Evolutionary conservation across 2,113 vertebrate species (phyloP).

Genomic region (Dipodomys stephensi): DNA sequence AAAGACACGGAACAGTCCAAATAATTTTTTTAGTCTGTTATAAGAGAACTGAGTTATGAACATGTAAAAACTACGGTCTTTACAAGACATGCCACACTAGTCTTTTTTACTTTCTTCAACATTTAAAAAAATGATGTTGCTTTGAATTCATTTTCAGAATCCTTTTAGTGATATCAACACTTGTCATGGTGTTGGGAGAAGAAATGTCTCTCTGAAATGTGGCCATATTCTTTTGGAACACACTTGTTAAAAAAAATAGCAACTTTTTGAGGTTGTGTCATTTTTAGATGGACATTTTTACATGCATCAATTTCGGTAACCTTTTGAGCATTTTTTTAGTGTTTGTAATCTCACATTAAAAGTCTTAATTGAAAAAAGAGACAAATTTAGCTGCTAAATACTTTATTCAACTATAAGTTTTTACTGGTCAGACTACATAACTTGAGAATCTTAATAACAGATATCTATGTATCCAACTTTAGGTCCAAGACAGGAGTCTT

Average conservation of each 20-base stretch:
- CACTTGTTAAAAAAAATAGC: conserved; percentile 80
- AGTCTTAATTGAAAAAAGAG: conserved; percentile 63
- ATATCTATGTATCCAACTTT: conserved; percentile 37
- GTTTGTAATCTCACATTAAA: conserved; percentile 74
- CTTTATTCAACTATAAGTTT: conserved; percentile 59
- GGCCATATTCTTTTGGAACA: conserved; percentile 82
- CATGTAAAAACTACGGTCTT: conserved; percentile 70
- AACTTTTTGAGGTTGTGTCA: conserved; percentile 81
- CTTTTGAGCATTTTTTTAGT: conserved; percentile 75
- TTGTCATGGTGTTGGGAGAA: conserved; percentile 84
- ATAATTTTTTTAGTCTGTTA: conserved; percentile 50
- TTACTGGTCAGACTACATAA: conserved; percentile 26
- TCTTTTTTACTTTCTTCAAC: conserved; percentile 80
- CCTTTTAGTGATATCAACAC: conserved; percentile 85
- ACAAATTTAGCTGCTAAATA: conserved; percentile 58
- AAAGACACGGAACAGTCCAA: not conserved
- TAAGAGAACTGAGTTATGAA: conserved; percentile 57
- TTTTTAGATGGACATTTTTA: conserved; percentile 84
- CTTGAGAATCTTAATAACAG: conserved; percentile 49
- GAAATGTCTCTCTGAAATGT: conserved; percentile 84
- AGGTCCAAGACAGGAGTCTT: not conserved
- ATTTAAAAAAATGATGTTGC: conserved; percentile 83
- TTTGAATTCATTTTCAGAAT: conserved; percentile 85
- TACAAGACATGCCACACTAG: conserved; percentile 66
- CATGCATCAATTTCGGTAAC: conserved; percentile 79